A percentile compares a stretch with the other conserved stretches of the same genome.
phyloP scores from a whole-genome alignment of 2,797 vertebrate species.

The Perodicticus potto region DNA sequence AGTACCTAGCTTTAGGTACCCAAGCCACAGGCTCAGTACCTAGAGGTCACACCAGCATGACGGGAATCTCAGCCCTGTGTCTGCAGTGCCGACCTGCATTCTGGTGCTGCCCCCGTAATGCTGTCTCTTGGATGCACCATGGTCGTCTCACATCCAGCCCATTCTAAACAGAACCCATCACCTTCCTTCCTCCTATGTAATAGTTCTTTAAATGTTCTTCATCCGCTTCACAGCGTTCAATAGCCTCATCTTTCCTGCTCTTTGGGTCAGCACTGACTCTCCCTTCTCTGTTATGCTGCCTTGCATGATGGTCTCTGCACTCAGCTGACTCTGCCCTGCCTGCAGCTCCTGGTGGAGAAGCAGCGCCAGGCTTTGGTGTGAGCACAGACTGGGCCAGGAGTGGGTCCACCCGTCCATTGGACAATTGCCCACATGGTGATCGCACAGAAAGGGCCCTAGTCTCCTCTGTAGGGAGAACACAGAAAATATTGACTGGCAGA shows the following conservation, averaged over 20 bases:
- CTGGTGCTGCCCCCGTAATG: background rate
- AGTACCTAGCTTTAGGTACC: background rate
- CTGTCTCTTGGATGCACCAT: background rate
- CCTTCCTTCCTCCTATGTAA: background rate
- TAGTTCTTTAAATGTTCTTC: background rate
- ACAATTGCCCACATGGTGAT: background rate
- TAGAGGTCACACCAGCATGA: background rate
- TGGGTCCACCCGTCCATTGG: background rate
- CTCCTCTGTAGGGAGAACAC: background rate
- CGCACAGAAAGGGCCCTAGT: background rate
- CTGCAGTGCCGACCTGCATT: background rate
- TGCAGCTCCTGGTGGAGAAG: background rate
- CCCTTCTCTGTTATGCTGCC: background rate
- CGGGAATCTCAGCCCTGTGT: background rate
- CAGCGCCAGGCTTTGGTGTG: background rate
- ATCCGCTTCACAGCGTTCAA: background rate
- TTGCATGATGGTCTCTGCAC: background rate
- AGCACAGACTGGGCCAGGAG: background rate
- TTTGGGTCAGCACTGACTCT: background rate
- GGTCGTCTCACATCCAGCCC: background rate
- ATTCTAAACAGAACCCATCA: background rate
- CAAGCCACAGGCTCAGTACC: background rate
- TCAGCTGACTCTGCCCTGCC: background rate
- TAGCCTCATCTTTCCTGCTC: background rate
- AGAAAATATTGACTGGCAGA: background rate